These are phyloP conservation scores for Ptilorrhoa leucosticta DNA, from an alignment of 2,113 vertebrate species.

Conservation along the genomic window DNA sequence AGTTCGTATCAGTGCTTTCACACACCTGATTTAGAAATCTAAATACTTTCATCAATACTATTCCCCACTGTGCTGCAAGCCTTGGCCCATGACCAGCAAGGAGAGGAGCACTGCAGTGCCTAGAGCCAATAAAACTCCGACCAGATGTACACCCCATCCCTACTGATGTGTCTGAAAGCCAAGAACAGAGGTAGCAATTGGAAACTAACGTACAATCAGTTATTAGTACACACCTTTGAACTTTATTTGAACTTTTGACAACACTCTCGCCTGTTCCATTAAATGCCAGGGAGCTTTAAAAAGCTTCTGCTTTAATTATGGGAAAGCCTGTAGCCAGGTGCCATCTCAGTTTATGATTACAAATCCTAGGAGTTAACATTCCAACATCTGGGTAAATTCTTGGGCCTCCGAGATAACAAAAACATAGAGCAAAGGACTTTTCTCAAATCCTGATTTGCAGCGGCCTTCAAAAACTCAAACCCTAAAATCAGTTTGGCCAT, in stretches of 20 bases:
- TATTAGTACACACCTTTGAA: neutral
- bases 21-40: neutral
- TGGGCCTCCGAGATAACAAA: neutral
- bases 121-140: neutral
- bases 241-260: neutral
- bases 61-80: neutral
- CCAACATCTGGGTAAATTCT: neutral
- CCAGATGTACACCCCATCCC: neutral
- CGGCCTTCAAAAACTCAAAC: neutral
- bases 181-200: neutral
- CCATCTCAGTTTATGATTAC: neutral
- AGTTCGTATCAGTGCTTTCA: neutral
- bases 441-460: neutral
- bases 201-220: neutral
- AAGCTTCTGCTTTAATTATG: neutral
- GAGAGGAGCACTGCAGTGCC: neutral
- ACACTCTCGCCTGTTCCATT: neutral
- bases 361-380: neutral
- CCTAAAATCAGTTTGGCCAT: neutral
- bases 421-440: neutral
- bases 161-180: neutral
- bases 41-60: neutral
- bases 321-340: neutral
- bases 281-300: neutral
- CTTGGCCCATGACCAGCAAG: neutral